These are phyloP conservation scores for Macrosoma leucophasiata DNA, from an alignment of 2,888 invertebrate genomes.

Conservation along the genomic window DNA sequence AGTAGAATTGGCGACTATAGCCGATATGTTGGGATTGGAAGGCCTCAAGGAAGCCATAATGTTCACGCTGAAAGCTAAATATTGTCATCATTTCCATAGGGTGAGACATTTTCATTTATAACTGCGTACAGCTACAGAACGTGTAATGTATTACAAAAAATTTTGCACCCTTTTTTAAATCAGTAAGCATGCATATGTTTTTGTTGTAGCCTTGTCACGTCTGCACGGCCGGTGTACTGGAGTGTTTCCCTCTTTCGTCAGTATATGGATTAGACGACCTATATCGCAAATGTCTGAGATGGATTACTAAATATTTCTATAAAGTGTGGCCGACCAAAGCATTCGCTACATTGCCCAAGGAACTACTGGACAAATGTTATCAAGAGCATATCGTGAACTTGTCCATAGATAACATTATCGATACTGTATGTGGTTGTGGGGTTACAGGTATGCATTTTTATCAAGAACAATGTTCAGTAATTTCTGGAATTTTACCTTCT, in stretches of 20 bases:
- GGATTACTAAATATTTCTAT: conserved; percentile 89
- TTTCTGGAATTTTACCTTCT: too few relatives aligned
- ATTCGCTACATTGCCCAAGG: conserved; percentile 89
- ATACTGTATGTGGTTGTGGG: conserved; percentile 89
- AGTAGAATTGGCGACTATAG: conserved; percentile 89
- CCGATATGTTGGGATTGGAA: conserved; percentile 92
- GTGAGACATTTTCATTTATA: conserved; percentile 49
- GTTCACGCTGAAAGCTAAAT: conserved; percentile 89
- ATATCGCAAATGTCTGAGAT: conserved; percentile 88
- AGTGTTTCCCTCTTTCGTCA: conserved; percentile 89
- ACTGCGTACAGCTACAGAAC: too few relatives aligned
- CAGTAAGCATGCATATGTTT: too few relatives aligned
- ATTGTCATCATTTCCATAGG: conserved; percentile 96
- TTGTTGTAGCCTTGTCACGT: conserved; percentile 88
- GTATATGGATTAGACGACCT: conserved; percentile 92
- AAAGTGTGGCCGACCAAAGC: conserved; percentile 94
- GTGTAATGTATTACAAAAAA: too few relatives aligned
- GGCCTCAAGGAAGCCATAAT: conserved; percentile 94
- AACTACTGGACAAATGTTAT: conserved; percentile 88
- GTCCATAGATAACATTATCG: conserved; percentile 86
- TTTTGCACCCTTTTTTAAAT: too few relatives aligned
- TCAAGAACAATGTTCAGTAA: too few relatives aligned
- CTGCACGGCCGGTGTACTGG: conserved; percentile 90
- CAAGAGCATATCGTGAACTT: conserved; percentile 88
- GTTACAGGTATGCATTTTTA: conserved; percentile 76